Evolutionary conservation across 2,888 invertebrate genomes (phyloP).

Genomic region (Pycnomerus fuliginosus): DNA sequence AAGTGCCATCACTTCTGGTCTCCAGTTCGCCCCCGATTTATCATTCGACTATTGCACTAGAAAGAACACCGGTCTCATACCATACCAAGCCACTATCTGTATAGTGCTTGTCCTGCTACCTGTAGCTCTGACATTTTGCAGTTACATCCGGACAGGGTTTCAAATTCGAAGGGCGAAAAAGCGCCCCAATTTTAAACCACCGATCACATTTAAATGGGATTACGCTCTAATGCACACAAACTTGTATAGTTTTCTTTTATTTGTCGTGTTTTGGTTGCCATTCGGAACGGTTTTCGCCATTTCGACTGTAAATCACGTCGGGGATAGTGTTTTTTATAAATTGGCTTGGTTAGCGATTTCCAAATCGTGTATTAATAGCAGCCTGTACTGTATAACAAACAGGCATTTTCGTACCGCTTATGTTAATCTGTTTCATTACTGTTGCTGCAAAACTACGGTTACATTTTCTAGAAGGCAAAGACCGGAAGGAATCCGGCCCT

Average conservation of each 20-base stretch:
- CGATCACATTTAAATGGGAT: constrained; percentile 63
- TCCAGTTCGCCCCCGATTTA: constrained; percentile 62
- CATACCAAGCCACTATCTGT: constrained; percentile 60
- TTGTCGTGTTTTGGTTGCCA: constrained; percentile 67
- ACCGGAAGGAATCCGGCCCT: constrained; percentile 51
- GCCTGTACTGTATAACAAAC: constrained; percentile 66
- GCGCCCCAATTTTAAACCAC: constrained; percentile 63
- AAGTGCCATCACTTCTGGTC: constrained; percentile 57
- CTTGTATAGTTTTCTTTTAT: constrained; percentile 64
- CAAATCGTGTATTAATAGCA: constrained; percentile 68
- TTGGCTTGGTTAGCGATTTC: constrained; percentile 69
- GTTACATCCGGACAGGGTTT: constrained; percentile 56
- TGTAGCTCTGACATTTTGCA: constrained; percentile 56
- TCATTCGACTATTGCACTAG: constrained; percentile 71
- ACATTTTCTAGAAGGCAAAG: constrained; percentile 65
- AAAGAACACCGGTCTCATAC: constrained; percentile 56
- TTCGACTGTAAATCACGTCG: constrained; percentile 55
- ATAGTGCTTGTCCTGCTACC: constrained; percentile 63
- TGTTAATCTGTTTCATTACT: constrained; percentile 73
- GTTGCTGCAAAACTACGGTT: constrained; percentile 75
- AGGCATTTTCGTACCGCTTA: constrained; percentile 70
- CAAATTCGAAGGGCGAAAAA: constrained; percentile 57
- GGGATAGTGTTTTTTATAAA: constrained; percentile 63
- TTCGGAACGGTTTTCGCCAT: constrained; percentile 62
- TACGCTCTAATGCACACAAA: constrained; percentile 64